Evolutionary conservation across 2,113 vertebrate genomes (phyloP).

Genomic region (Antechinus stuartii): DNA sequence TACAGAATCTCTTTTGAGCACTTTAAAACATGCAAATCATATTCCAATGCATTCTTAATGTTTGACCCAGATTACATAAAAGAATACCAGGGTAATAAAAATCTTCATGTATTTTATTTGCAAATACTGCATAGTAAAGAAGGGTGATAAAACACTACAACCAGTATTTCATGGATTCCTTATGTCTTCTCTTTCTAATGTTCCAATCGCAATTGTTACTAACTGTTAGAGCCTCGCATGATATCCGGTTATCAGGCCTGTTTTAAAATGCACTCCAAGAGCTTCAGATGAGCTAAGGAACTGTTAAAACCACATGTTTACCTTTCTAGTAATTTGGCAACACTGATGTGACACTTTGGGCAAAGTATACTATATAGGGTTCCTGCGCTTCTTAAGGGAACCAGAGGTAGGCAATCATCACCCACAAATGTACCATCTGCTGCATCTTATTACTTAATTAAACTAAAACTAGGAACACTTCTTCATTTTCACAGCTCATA

Average conservation of each 20-base stretch:
- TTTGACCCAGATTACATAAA: slow-evolving; percentile 63
- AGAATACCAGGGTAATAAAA: slow-evolving; percentile 45
- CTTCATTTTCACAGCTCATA: slow-evolving; percentile 85
- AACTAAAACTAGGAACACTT: slow-evolving; percentile 84
- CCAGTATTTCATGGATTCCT: not conserved
- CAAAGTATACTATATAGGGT: slow-evolving; percentile 28
- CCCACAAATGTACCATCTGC: slow-evolving; percentile 86
- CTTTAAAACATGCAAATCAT: slow-evolving; percentile 68
- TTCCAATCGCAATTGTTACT: not conserved
- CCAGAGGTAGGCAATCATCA: slow-evolving; percentile 79
- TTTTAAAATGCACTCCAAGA: slow-evolving; percentile 24
- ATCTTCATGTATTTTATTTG: slow-evolving; percentile 32
- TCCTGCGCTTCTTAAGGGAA: slow-evolving; percentile 75
- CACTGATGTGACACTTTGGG: slow-evolving; percentile 12
- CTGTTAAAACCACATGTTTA: not conserved
- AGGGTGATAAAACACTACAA: not conserved
- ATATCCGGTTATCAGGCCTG: slow-evolving; percentile 9
- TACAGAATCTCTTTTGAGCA: slow-evolving; percentile 6
- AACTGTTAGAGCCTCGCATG: slow-evolving; percentile 4
- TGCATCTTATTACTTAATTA: slow-evolving; percentile 86
- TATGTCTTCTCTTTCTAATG: slow-evolving; percentile 13
- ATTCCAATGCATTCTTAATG: slow-evolving; percentile 50
- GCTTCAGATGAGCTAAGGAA: slow-evolving; percentile 19
- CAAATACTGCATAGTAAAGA: slow-evolving; percentile 51
- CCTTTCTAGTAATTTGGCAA: slow-evolving; percentile 52